Percentiles rank a stretch among this genome's conserved stretches.
phyloP scores from a whole-genome alignment of 64 coral and sea anemone genomes.

The Montipora efflorescens region DNA sequence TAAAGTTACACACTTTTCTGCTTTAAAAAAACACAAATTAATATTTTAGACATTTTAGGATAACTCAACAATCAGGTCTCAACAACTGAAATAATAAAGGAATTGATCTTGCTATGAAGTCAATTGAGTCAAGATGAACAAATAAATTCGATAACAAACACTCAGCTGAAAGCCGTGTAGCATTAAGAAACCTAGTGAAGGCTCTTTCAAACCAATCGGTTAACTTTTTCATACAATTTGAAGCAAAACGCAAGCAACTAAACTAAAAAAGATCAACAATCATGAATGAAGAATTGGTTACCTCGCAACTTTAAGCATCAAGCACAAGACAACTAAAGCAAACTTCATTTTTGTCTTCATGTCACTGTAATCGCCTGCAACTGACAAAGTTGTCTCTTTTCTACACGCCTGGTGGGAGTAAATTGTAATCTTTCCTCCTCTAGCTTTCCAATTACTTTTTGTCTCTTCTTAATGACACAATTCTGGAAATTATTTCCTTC shows the following conservation, averaged over 20 bases:
- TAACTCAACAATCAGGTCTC: no score
- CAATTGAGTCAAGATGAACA: no score
- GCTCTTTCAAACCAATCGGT: neutral
- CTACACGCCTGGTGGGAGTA: no score
- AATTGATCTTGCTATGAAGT: no score
- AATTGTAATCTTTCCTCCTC: neutral
- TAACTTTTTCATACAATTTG: neutral
- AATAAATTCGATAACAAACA: no score
- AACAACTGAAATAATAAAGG: no score
- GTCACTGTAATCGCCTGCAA: neutral
- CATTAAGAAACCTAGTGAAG: no score
- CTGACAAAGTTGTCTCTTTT: neutral
- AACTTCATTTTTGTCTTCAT: neutral
- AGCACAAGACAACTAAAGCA: neutral
- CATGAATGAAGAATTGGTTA: neutral
- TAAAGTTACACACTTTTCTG: no score
- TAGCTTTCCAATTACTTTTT: neutral
- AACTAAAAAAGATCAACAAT: neutral
- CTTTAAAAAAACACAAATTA: no score
- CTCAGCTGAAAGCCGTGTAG: no score
- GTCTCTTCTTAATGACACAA: neutral
- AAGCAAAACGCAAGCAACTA: neutral
- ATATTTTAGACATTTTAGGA: no score
- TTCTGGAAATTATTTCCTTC: neutral
- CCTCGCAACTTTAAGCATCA: constrained; percentile 1